Conservation (phyloP, 2,797 vertebrate species). For the Crypturellus tataupa region DNA sequence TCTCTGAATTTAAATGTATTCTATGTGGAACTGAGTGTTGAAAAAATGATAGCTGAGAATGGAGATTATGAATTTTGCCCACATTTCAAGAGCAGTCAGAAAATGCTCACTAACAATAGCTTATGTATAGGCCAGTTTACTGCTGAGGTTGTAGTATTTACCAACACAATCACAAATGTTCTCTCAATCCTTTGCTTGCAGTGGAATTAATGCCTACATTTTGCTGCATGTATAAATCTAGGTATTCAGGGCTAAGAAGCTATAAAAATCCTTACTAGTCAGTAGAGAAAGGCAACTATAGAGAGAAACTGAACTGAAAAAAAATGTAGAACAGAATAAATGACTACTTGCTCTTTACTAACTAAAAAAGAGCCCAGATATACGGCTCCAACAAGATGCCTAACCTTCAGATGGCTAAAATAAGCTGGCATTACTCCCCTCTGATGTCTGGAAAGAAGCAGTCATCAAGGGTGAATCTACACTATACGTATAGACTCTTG, state of each 20-base stretch:
- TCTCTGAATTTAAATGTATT: slow-evolving; percentile 4
- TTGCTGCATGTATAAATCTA: not conserved
- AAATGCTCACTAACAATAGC: not conserved
- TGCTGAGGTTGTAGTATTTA: not conserved
- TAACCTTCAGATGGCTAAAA: not conserved
- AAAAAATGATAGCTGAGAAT: not conserved
- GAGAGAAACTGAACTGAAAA: not conserved
- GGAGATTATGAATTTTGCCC: not conserved
- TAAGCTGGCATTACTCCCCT: not conserved
- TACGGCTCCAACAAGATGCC: not conserved
- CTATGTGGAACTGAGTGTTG: not conserved
- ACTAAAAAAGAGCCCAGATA: not conserved
- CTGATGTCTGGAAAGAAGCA: not conserved
- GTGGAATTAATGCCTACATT: not conserved
- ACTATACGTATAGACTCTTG: fast-evolving
- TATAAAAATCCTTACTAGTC: not conserved
- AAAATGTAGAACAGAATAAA: not conserved
- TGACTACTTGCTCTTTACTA: not conserved
- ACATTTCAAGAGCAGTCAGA: not conserved
- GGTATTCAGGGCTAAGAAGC: not conserved
- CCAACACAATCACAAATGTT: not conserved
- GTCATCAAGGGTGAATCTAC: not conserved
- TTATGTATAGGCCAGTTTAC: not conserved
- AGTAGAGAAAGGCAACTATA: not conserved
- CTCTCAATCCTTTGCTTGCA: not conserved